Conservation (phyloP, 2,888 invertebrate genomes). For the Dynastes tityus region DNA sequence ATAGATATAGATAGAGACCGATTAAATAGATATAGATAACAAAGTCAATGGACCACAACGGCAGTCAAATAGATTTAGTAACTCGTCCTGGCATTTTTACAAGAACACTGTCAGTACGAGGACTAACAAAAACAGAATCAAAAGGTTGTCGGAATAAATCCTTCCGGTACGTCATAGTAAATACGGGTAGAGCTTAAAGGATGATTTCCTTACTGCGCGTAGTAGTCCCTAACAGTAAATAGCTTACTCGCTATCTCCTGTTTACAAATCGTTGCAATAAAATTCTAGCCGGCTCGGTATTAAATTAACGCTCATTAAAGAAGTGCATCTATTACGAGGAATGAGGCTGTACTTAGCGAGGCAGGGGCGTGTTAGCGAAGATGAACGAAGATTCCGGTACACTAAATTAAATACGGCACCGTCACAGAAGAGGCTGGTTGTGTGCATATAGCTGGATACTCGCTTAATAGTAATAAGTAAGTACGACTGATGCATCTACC, state of each 20-base stretch:
- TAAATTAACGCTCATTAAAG: constrained; percentile 32
- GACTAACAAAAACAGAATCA: background rate
- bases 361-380: background rate
- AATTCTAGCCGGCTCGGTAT: constrained; percentile 10
- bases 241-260: constrained; percentile 3
- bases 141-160: background rate
- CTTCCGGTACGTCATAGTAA: background rate
- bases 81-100: background rate
- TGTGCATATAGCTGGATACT: background rate
- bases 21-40: too few relatives aligned
- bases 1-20: too few relatives aligned
- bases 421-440: background rate
- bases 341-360: background rate
- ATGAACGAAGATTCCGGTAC: background rate
- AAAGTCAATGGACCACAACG: background rate
- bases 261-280: constrained; percentile 18
- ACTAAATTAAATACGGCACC: background rate
- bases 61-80: background rate
- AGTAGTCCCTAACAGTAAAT: background rate
- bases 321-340: constrained; percentile 17
- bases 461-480: background rate
- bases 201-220: constrained; percentile 1
- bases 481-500: background rate
- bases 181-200: background rate
- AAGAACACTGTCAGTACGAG: background rate